These are phyloP conservation scores for Spatulosminthurus flaviceps DNA, from an alignment of 2,888 invertebrate genomes.

Conservation along the genomic window DNA sequence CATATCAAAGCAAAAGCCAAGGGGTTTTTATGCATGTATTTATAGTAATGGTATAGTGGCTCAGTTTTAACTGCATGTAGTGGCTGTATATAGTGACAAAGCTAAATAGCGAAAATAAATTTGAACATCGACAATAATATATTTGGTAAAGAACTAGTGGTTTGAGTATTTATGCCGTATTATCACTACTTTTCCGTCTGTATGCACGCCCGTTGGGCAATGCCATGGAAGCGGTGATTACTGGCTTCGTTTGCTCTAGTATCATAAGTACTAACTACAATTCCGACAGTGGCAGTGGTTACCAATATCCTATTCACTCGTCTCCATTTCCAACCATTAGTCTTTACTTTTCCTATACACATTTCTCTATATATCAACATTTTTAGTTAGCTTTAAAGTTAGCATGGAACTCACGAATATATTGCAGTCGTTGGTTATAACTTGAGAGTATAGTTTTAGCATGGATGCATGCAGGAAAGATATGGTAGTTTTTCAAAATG, in stretches of 20 bases:
- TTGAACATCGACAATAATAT: slow-evolving; percentile 14
- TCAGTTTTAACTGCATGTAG: too few relatives aligned
- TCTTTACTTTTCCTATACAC: too few relatives aligned
- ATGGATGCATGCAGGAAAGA: too few relatives aligned
- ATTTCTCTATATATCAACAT: too few relatives aligned
- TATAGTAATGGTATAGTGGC: neutral
- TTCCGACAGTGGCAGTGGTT: slow-evolving; percentile 2
- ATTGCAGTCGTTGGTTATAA: too few relatives aligned
- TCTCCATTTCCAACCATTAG: neutral
- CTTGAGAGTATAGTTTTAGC: too few relatives aligned
- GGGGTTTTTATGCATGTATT: neutral
- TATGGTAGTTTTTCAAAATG: neutral
- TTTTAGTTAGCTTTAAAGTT: too few relatives aligned
- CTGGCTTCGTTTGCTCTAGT: neutral
- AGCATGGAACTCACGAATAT: too few relatives aligned
- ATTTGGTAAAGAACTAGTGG: slow-evolving; percentile 18
- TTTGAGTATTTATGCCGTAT: neutral
- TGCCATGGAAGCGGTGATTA: neutral
- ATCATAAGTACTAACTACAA: neutral
- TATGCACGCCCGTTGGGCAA: neutral
- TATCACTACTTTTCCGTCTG: neutral
- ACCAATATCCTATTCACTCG: neutral
- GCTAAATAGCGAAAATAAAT: slow-evolving; percentile 11
- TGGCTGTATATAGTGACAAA: too few relatives aligned
- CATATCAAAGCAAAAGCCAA: neutral